Evolutionary conservation across 2,888 invertebrate genomes (phyloP).

Genomic region (Acronicta aceris): DNA sequence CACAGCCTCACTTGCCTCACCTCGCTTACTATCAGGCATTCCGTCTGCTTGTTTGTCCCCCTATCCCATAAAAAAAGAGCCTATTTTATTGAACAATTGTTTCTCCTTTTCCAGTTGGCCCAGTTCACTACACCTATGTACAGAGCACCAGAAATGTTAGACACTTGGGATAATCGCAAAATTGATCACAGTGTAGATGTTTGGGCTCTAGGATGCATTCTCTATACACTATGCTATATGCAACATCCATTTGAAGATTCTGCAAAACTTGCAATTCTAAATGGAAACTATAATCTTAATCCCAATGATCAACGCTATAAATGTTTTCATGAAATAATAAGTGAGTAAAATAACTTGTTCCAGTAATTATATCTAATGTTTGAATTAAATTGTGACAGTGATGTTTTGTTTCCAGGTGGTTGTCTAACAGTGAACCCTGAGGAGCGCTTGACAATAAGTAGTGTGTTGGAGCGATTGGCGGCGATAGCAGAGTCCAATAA

Average conservation of each 20-base stretch:
- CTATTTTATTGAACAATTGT: slow-evolving; percentile 13
- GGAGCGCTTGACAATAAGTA: slow-evolving; percentile 93
- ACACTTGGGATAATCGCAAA: slow-evolving; percentile 98
- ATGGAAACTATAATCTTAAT: slow-evolving; percentile 97
- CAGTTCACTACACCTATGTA: slow-evolving; percentile 97
- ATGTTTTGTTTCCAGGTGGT: slow-evolving; percentile 89
- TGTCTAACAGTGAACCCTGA: slow-evolving; percentile 95
- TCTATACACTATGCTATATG: slow-evolving; percentile 97
- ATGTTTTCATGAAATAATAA: slow-evolving; percentile 96
- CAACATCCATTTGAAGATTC: slow-evolving; percentile 99
- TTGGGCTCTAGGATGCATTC: slow-evolving; percentile 99
- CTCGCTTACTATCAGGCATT: too few relatives aligned
- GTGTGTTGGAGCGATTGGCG: slow-evolving; percentile 95
- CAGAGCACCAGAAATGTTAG: slow-evolving; percentile 99
- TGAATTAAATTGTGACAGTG: slow-evolving; percentile 28
- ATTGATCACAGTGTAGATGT: slow-evolving; percentile 97
- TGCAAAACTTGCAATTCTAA: slow-evolving; percentile 98
- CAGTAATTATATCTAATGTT: slow-evolving; percentile 12
- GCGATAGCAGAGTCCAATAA: slow-evolving; percentile 96
- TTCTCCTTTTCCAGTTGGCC: slow-evolving; percentile 89
- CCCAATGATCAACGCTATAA: slow-evolving; percentile 94
- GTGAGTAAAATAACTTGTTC: slow-evolving; percentile 86
- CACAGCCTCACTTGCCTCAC: too few relatives aligned
- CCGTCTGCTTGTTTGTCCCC: too few relatives aligned
- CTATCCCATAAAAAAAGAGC: too few relatives aligned